Evolutionary conservation across 2,888 invertebrate species (phyloP), one percentile per base, ranked within the genome.

Genomic region (Hecatera dysodea): DNA sequence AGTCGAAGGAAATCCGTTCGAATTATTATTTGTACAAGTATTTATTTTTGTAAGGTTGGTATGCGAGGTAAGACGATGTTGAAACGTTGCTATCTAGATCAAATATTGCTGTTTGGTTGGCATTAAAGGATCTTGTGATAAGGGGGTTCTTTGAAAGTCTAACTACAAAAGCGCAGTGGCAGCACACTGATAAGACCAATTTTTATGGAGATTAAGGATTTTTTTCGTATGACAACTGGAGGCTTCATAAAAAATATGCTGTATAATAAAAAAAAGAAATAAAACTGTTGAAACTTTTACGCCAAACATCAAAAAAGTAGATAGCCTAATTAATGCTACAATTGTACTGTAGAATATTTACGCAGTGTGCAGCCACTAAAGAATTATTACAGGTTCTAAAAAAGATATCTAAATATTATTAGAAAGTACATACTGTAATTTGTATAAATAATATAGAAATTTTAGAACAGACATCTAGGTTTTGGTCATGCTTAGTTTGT

Each of bases 1-100:
- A 57, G 24, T 72, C 27, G 65, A 50, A 82, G 82, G 85, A 84
- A 80, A 82, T 84, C 76, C 85, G 78, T 72, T 73, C 44, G 60
- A 61, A 80, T 65, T 73, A 62, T 57, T 67, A n/a, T 24, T 17
- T 57, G 19, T 56, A 27, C 19, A 67, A 78, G 29, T 61, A 64
- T 75, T 67, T 39, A n/a, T 60, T 44, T 60, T 68, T 59, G 56
- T 55, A 60, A 53, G 29, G 50, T 64, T 55, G 70, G 69, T 67
- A 75, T 75, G 77, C 77, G 65, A 79, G 73, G 84, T 79, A 67
- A 68, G 27, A 22, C 42, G 52, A 52, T 73, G 76, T 76, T 64
- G 82, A 74, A 61, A 77, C 61, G 52, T 59, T 56, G 44, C 57
- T 82, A 84, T 84, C 75, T 80, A 61, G 68, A 82, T 84, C 56